Conservation (phyloP, 2,113 vertebrate genomes). For the Lampris incognitus region DNA sequence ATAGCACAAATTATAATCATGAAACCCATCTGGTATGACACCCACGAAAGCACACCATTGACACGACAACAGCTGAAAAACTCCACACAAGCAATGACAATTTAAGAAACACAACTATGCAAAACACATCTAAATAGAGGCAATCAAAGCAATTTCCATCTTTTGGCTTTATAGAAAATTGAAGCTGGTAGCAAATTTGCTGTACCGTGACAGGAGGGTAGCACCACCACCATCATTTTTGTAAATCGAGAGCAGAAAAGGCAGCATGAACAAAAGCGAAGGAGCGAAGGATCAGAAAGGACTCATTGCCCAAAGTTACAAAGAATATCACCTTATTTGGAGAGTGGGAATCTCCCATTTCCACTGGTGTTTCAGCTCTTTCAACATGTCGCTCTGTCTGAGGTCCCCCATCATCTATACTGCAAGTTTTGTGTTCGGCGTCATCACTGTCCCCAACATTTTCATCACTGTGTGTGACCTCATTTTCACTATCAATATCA, state of each 20-base stretch:
- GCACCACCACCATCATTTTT: conserved; percentile 28
- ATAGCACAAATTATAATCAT: conserved; percentile 7
- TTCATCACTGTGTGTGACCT: not conserved
- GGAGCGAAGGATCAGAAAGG: conserved; percentile 27
- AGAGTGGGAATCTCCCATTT: conserved; percentile 46
- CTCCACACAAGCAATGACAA: conserved; percentile 28
- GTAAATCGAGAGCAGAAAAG: conserved; percentile 31
- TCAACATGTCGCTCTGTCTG: conserved; percentile 37
- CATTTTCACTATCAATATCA: conserved; percentile 23
- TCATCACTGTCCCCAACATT: conserved; percentile 4
- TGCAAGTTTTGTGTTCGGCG: conserved; percentile 16
- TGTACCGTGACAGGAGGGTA: conserved; percentile 14
- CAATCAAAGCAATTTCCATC: conserved; percentile 1
- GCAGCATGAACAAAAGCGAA: conserved; percentile 30
- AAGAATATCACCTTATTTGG: conserved; percentile 68
- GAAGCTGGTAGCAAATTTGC: not conserved
- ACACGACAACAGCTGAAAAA: conserved; percentile 7
- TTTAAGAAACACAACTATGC: conserved; percentile 9
- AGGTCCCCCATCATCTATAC: conserved; percentile 42
- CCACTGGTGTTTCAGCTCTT: conserved; percentile 50
- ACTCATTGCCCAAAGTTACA: conserved; percentile 31
- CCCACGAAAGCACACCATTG: conserved; percentile 6
- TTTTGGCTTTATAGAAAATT: not conserved
- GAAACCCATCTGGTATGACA: conserved; percentile 29
- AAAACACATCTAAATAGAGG: not conserved